Conservation (phyloP, 2,113 vertebrate genomes). For the Falcunculus frontatus region DNA sequence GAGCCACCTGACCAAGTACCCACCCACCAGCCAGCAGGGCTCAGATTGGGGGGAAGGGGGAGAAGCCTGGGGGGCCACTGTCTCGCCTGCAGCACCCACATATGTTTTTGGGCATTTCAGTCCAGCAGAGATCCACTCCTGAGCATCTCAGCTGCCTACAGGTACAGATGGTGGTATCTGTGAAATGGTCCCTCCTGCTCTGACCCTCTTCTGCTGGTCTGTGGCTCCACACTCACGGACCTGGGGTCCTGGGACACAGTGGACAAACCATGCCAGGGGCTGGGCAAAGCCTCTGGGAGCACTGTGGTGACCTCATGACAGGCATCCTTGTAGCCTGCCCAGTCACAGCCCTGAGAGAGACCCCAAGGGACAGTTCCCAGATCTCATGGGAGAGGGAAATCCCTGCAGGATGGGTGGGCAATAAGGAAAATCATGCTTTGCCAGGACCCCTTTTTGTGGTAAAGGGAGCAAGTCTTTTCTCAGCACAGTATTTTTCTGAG, state of each 20-base stretch:
- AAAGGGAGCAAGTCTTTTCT: background rate
- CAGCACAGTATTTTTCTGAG: background rate
- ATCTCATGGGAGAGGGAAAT: background rate
- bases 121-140: background rate
- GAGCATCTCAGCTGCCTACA: background rate
- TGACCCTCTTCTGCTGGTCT: background rate
- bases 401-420: no score
- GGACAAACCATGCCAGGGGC: background rate
- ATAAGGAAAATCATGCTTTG: fast-evolving
- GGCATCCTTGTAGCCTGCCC: background rate
- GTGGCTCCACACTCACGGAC: background rate
- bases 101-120: background rate
- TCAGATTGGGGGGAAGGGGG: background rate
- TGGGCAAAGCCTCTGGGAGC: background rate
- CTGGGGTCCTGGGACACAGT: background rate
- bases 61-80: fast-evolving
- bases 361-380: background rate
- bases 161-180: background rate
- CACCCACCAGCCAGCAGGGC: background rate
- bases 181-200: background rate
- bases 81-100: background rate
- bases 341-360: background rate
- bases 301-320: background rate
- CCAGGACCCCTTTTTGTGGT: background rate
- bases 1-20: background rate